Evolutionary conservation across 2,888 invertebrate genomes (phyloP), one percentile per base, ranked within the genome.

Genomic region (Rhabditoides inermis): DNA sequence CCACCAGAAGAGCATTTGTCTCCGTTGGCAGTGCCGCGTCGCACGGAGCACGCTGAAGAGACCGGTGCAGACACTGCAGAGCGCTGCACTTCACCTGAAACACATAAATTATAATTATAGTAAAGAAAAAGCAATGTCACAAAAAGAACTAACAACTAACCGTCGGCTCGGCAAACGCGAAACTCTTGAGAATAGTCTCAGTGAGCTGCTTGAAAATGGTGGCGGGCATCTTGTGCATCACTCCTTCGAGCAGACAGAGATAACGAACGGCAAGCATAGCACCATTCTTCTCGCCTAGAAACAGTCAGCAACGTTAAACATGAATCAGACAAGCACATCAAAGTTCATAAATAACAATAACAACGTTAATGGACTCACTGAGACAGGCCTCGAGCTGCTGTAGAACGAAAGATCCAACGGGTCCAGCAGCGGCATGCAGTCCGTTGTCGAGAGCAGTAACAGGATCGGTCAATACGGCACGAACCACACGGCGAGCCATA

Each of bases 141-240:
- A 10, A 20, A 12, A n/a, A n/a, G 18, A 18, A 45, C 7, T 2
- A n/a, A 25, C 2, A 15, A 18, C n/a, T 22, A 25, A 68, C 68
- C 62, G 63, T 65, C 1, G 65, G 49, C 53, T 70, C 69, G 4
- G 63, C 61, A 12, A 64, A 47, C 2, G 68, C 56, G 39, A 65
- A 63, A 27, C 65, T 56, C 45, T 63, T 57, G 6, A 71, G 60
- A 51, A 70, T 61, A 5, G 57, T 49, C 52, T 69, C 68, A 2
- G 68, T 55, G 46, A 68, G 56, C 30, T 58, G 56, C 27, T 67
- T 63, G 63, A 71, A 69, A 3, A 63, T 59, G 18, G 52, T 28
- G 12, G 64, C 59, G 3, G 69, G 70, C 65, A 70, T 63, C 49
- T 70, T 70, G 55, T 72, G 69, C 61, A 72, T 62, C 27, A 69